Evolutionary conservation across 2,888 invertebrate genomes (phyloP).

Genomic region (Eupelmus urozonus): DNA sequence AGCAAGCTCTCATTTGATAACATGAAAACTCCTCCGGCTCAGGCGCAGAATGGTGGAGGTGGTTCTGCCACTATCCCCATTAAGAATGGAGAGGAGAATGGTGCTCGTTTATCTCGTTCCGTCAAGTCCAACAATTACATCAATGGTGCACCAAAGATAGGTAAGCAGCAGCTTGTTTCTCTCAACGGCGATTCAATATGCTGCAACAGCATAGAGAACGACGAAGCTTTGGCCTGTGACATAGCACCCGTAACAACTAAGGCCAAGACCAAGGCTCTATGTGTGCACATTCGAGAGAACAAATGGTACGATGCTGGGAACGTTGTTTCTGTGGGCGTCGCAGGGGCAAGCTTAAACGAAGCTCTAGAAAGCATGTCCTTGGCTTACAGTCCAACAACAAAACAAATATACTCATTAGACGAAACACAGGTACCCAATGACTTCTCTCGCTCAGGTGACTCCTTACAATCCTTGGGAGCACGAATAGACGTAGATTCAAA

Average conservation of each 20-base stretch:
- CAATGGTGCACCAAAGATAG: constrained; percentile 52
- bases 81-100: constrained; percentile 53
- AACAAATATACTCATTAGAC: constrained; percentile 83
- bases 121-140: constrained; percentile 49
- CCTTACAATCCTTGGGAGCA: constrained; percentile 30
- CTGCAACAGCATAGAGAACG: constrained; percentile 70
- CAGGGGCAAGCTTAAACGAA: constrained; percentile 80
- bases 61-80: constrained; percentile 30
- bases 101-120: constrained; percentile 34
- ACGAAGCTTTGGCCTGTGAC: constrained; percentile 71
- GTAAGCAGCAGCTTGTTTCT: constrained; percentile 71
- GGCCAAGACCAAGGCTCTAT: constrained; percentile 69
- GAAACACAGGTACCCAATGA: constrained; percentile 59
- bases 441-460: constrained; percentile 38
- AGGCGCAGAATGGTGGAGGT: constrained; percentile 53
- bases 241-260: constrained; percentile 65
- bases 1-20: background rate
- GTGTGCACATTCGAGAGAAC: constrained; percentile 73
- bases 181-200: constrained; percentile 71
- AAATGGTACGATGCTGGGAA: constrained; percentile 74
- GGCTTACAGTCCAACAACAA: constrained; percentile 86
- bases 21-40: constrained; percentile 64
- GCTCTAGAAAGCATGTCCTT: constrained; percentile 86
- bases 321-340: constrained; percentile 70
- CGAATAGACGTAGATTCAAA: constrained; percentile 39